A percentile compares a stretch with the other conserved stretches of the same genome.
phyloP scores from a whole-genome alignment of 2,797 vertebrate species.

The Epinephelus coioides region DNA sequence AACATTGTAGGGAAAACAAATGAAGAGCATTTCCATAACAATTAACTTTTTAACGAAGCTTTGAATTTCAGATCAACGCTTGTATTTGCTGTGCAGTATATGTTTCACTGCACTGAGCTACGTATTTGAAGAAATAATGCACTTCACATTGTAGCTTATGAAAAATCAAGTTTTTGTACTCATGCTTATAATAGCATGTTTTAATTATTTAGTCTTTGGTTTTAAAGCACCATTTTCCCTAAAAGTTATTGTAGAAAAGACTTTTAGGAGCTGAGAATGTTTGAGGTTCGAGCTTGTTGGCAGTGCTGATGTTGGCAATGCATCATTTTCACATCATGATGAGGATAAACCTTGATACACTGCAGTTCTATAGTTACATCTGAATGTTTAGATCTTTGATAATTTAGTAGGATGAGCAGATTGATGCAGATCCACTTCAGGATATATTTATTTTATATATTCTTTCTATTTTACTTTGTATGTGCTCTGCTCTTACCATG shows the following conservation, averaged over 20 bases:
- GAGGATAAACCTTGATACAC: neutral
- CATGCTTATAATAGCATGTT: neutral
- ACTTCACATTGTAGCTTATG: constrained; percentile 1
- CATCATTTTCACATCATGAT: neutral
- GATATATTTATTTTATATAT: neutral
- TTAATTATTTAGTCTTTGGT: neutral
- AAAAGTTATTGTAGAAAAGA: neutral
- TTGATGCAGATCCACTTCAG: neutral
- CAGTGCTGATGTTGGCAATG: neutral
- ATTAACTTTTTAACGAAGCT: neutral
- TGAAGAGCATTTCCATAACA: neutral
- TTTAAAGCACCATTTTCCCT: neutral
- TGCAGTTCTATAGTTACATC: neutral
- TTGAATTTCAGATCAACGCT: neutral
- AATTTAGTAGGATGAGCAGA: neutral
- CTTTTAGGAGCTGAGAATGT: neutral
- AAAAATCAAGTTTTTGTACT: neutral
- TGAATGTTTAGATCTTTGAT: neutral
- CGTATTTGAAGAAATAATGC: neutral
- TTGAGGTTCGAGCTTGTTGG: constrained; percentile 4
- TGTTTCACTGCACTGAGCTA: neutral
- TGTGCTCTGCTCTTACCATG: neutral
- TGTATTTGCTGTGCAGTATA: neutral
- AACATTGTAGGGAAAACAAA: neutral
- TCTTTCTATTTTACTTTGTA: neutral